Base-by-base conservation (phyloP, 1,140 invertebrate genomes). In the Druon quercuslanigerum region DNA sequence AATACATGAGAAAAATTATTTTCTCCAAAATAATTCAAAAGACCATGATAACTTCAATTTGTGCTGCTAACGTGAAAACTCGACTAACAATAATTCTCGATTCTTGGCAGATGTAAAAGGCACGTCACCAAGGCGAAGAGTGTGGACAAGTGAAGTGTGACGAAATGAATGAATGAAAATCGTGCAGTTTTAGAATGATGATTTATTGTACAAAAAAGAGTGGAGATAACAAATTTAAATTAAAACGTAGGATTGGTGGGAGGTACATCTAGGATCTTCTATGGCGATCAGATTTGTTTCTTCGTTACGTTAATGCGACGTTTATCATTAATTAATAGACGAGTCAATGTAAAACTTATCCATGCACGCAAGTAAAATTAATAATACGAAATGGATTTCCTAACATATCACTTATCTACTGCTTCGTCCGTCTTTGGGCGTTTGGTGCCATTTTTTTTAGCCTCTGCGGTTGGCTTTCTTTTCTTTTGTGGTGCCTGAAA, bases 361-460 rank as follows among this genome's bases (percentile, higher is more conserved):
- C 60, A 66, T 66, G 60, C 40, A 66, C 20, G 60, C 60, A 40
- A 66, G 33, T 66, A 66, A 66, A 66, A 66, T 66, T 66, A 66
- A 66, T 66, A 66, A 66, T 66, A 66, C 60, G 60, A 33, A 66
- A 76, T 79, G 57, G 78, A 75, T 79, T 79, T 82, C 82, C 82
- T 86, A 86, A 83, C 82, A 85, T 84, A 85, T 88, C 84, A 91
- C 86, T 91, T 90, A 84, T 91, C 87, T 91, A 91, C 86, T 78
- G 88, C 88, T 87, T 90, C 90, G 76, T 90, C 89, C 87, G 89
- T 81, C 86, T 90, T 90, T 83, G 86, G 82, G 88, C 89, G 88
- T 88, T 92, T 90, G 86, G 89, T 90, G 84, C 90, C 89, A 88
- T 92, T 91, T 91, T 91, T 92, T 90, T 90, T 92, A 89, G 87